Evolutionary conservation across 2,888 invertebrate genomes (phyloP).

Genomic region (Gibbula magus): DNA sequence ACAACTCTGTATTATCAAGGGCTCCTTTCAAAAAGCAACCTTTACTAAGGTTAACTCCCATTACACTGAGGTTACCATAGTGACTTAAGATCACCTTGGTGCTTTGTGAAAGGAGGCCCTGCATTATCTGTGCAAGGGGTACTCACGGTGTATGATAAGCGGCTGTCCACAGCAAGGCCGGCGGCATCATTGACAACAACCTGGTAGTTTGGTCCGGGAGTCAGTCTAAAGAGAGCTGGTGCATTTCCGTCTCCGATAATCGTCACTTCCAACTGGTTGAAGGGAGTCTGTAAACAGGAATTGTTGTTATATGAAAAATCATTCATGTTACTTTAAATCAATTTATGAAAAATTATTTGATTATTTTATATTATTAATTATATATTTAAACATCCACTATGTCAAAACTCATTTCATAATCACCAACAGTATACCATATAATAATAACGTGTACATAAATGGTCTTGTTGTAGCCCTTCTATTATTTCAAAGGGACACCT

Average conservation of each 20-base stretch:
- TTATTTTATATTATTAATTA: too few relatives aligned
- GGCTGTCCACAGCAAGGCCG: slow-evolving; percentile 48
- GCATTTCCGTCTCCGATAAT: slow-evolving; percentile 43
- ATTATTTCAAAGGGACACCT: not conserved
- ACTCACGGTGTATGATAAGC: slow-evolving; percentile 53
- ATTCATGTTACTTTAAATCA: too few relatives aligned
- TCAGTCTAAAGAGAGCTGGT: slow-evolving; percentile 4
- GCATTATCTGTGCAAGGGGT: not conserved
- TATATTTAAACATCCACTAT: too few relatives aligned
- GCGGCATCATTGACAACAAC: slow-evolving; percentile 44
- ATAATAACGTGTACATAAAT: too few relatives aligned
- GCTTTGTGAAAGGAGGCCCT: too few relatives aligned
- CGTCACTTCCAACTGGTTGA: slow-evolving; percentile 28
- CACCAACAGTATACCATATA: too few relatives aligned
- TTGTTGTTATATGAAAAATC: not conserved
- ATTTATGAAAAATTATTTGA: too few relatives aligned
- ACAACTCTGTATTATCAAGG: not conserved
- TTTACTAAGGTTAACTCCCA: too few relatives aligned
- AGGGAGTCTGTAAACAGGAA: slow-evolving; percentile 40
- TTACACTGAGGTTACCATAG: too few relatives aligned
- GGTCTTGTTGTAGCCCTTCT: not conserved
- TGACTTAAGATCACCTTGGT: too few relatives aligned
- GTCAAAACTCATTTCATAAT: too few relatives aligned
- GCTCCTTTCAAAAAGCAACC: too few relatives aligned
- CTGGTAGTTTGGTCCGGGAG: not conserved